A percentile compares a stretch with the other conserved stretches of the same genome.
Evolutionary conservation across 2,113 vertebrate species (phyloP).

Genomic region (Pristiophorus japonicus): DNA sequence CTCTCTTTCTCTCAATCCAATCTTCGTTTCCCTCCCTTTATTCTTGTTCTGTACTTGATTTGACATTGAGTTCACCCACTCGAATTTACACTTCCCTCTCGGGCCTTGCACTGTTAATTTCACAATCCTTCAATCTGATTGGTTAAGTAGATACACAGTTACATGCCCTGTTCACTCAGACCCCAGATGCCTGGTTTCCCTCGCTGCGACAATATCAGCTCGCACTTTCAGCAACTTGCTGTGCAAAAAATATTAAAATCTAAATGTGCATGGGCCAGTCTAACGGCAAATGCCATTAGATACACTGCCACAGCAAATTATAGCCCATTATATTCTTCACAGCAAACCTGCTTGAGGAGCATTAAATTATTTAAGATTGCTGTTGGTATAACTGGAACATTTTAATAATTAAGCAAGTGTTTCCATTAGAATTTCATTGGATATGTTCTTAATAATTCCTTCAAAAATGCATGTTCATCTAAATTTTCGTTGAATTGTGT

Average conservation of each 20-base stretch:
- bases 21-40: neutral
- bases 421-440: slow-evolving; percentile 20
- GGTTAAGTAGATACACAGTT: neutral
- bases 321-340: slow-evolving; percentile 27
- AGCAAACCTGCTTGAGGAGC: slow-evolving; percentile 17
- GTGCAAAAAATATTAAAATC: neutral
- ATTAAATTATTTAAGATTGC: slow-evolving; percentile 30
- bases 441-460: slow-evolving; percentile 1
- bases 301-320: neutral
- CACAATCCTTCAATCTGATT: neutral
- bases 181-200: neutral
- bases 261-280: neutral
- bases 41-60: neutral
- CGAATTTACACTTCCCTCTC: neutral
- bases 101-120: neutral
- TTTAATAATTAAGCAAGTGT: slow-evolving; percentile 32
- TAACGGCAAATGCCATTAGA: neutral
- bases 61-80: neutral
- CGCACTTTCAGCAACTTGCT: neutral
- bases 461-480: neutral
- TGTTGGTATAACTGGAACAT: slow-evolving; percentile 18
- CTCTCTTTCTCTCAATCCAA: neutral
- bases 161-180: neutral
- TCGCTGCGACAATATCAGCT: neutral
- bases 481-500: neutral